phyloP scores from a whole-genome alignment of 1,140 invertebrate genomes.

The Brachionus manjavacas region DNA sequence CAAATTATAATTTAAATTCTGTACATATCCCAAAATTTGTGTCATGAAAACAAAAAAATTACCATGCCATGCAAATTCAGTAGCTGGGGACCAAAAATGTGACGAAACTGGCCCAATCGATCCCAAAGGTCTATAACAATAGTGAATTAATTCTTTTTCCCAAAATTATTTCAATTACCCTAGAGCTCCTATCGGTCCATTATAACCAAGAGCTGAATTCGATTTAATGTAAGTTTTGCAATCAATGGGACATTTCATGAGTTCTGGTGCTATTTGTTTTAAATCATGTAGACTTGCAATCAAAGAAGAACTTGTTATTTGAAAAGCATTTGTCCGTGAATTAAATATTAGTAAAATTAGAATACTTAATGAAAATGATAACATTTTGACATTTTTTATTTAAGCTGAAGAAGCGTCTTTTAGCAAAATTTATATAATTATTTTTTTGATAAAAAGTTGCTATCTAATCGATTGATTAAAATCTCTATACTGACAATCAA shows the following conservation, averaged over 20 bases:
- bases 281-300: background rate
- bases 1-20: background rate
- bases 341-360: background rate
- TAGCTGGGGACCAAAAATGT: background rate
- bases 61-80: conserved; percentile 23
- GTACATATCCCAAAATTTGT: background rate
- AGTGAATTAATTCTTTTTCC: background rate
- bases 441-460: background rate
- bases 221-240: background rate
- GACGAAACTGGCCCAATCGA: background rate
- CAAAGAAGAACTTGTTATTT: background rate
- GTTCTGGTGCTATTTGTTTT: background rate
- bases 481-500: background rate
- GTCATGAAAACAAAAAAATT: background rate
- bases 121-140: background rate
- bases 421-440: background rate
- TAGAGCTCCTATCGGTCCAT: background rate
- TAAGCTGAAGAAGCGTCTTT: background rate
- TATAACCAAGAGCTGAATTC: conserved; percentile 4
- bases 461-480: background rate
- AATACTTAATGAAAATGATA: background rate
- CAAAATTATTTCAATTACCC: background rate
- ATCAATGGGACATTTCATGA: background rate
- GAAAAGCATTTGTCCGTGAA: background rate
- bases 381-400: background rate